Evolutionary conservation across 2,113 vertebrate species (phyloP), one percentile per base, ranked within the genome.

Genomic region (Neotoma lepida): DNA sequence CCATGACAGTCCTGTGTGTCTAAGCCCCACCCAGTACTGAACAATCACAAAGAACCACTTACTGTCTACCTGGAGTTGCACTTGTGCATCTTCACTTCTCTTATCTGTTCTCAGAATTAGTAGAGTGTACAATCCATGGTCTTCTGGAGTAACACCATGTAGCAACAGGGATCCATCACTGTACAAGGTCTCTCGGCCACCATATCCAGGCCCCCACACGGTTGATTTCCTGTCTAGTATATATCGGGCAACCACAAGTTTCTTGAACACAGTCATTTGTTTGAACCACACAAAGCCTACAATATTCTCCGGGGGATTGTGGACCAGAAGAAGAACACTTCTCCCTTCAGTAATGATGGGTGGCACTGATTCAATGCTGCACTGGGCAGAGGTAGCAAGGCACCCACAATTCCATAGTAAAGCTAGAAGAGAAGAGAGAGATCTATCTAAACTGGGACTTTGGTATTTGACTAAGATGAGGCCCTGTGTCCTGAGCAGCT

Each of bases 141-240:
- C 74, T 1, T 78, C 30, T 44, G 7, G 39, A 28, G 41, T 89
- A 24, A 51, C 30, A 6, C 74, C 56, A 33, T 13, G 81, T 15
- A 97, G 4, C 54, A 91, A 39, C 71, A 97, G 89, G 22, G 93
- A 94, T 9, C 84, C 95, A 18, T 92, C 96, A 74, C 35, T 1
- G 85, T 93, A 80, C 1, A 90, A 0, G 2, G 0, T 94, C 49
- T 91, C 58, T 54, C 82, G 24, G 1, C 56, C 44, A 0, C 51
- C 86, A 41, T 77, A 0, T 6, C 3, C 49, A n/a, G 44, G 1
- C 0, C 93, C 95, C 0, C 0, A 0, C 2, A 0, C 1, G 10
- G 0, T 2, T 6, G 0, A 0, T 9, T 28, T 1, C 49, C 0
- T 13, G 9, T 0, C 0, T 49, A 0, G 0, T 8, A 0, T 0